Conservation (phyloP, 2,113 vertebrate species). For the Brachypodius melanocephalos region DNA sequence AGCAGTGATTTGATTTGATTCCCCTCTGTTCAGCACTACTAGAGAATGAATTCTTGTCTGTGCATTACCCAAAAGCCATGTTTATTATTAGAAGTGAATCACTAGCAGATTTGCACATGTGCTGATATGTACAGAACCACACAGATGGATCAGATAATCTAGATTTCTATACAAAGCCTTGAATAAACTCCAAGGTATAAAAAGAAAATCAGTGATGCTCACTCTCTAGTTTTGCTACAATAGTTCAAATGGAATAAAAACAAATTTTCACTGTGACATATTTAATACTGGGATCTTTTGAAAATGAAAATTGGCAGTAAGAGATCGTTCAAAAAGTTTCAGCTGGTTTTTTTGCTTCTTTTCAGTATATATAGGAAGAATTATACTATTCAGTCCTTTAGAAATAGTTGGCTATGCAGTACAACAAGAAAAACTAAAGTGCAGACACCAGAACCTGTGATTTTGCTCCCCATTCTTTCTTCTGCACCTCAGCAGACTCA, state of each 20-base stretch:
- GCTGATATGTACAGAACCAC: not conserved
- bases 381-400: not conserved
- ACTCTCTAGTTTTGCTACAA: not conserved
- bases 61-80: not conserved
- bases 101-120: not conserved
- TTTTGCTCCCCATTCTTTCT: not conserved
- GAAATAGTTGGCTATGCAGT: not conserved
- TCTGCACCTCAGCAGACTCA: not conserved
- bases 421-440: not conserved
- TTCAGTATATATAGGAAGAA: not conserved
- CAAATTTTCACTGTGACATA: not conserved
- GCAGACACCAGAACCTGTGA: not conserved
- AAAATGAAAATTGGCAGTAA: not conserved
- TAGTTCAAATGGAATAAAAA: not conserved
- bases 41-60: not conserved
- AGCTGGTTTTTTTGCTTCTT: not conserved
- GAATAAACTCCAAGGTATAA: not conserved
- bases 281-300: not conserved
- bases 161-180: not conserved
- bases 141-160: not conserved
- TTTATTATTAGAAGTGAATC: not conserved
- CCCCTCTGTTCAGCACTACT: not conserved
- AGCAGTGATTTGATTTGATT: not conserved
- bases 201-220: not conserved
- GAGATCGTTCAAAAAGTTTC: not conserved